Evolutionary conservation across 2,888 invertebrate genomes (phyloP).

Genomic region (Chymomyza amoena): DNA sequence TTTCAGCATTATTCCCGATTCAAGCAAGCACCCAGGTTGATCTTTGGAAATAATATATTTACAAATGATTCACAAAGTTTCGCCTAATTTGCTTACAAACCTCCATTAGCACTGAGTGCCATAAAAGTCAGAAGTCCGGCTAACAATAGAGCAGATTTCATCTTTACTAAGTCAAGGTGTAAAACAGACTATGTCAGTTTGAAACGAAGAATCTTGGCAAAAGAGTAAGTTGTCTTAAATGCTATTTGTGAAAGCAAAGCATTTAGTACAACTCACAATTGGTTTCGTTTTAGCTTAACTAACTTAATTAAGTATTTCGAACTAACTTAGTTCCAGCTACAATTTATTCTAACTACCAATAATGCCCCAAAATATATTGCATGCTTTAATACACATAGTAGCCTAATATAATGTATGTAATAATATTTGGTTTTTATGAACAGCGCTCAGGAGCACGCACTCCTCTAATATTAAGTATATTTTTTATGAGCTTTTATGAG

Average conservation of each 20-base stretch:
- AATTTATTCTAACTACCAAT: neutral
- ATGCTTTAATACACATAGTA: neutral
- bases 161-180: conserved; percentile 2
- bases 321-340: neutral
- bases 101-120: neutral
- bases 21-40: conserved; percentile 26
- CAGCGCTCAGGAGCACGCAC: neutral
- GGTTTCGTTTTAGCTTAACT: neutral
- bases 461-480: neutral
- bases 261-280: too few relatives aligned
- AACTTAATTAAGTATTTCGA: neutral
- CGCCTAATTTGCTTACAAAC: neutral
- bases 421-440: neutral
- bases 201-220: too few relatives aligned
- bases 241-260: too few relatives aligned
- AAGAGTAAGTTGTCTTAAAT: too few relatives aligned
- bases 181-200: neutral
- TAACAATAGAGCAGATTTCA: neutral
- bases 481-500: neutral
- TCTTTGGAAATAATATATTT: neutral
- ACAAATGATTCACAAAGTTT: neutral
- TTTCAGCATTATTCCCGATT: conserved; percentile 30
- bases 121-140: conserved; percentile 16
- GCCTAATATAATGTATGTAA: neutral
- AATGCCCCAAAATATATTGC: neutral